Conservation (phyloP, 2,113 vertebrate genomes). For the Sterna hirundo region DNA sequence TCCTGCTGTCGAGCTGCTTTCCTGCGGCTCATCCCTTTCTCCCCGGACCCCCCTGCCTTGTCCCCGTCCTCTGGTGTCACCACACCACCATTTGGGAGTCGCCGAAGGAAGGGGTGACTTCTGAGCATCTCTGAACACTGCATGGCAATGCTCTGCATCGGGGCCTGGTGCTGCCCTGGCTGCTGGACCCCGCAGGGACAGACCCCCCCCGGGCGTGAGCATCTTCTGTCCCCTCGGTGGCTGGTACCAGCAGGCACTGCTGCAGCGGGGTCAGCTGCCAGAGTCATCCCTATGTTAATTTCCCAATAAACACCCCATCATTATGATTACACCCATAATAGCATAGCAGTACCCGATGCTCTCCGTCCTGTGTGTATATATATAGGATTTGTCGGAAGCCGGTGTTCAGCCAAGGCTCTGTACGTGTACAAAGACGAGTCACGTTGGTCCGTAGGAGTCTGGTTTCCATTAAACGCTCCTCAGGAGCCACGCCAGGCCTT, state of each 20-base stretch:
- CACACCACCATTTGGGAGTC: rapidly evolving
- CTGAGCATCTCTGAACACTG: neutral
- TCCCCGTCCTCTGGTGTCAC: neutral
- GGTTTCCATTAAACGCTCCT: constrained; percentile 34
- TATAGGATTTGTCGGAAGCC: neutral
- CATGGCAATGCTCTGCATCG: rapidly evolving
- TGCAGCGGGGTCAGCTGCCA: neutral
- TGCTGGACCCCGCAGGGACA: neutral
- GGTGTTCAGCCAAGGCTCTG: neutral
- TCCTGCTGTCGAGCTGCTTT: neutral
- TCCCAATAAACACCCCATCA: neutral
- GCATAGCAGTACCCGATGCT: neutral
- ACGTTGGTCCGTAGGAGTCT: neutral
- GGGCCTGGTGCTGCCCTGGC: neutral
- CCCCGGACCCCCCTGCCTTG: rapidly evolving
- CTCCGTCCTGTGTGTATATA: neutral
- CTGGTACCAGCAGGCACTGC: neutral
- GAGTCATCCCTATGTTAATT: neutral
- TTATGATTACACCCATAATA: rapidly evolving
- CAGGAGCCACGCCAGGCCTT: neutral
- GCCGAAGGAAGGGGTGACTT: rapidly evolving
- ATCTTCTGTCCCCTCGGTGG: neutral
- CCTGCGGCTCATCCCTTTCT: neutral
- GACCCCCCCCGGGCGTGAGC: rapidly evolving
- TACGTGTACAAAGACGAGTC: neutral